phyloP scores from a whole-genome alignment of 2,113 vertebrate genomes.

The Redunca redunca region DNA sequence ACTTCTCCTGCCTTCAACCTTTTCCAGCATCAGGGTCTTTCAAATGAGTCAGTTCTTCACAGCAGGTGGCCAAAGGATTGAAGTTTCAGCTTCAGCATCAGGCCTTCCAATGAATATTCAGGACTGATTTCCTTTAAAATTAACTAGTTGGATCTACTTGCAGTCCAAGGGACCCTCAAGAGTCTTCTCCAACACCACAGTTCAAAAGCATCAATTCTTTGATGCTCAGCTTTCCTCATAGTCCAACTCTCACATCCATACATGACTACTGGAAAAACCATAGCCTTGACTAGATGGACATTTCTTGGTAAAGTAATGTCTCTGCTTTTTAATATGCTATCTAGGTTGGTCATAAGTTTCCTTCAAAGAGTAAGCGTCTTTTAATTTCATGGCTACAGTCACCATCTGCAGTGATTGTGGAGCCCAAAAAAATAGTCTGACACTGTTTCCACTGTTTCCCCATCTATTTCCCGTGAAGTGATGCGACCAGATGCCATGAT shows the following conservation, averaged over 20 bases:
- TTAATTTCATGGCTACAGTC: background rate
- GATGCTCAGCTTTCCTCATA: background rate
- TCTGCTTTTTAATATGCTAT: background rate
- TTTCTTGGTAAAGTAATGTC: background rate
- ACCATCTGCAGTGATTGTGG: background rate
- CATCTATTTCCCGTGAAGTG: background rate
- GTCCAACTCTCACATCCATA: background rate
- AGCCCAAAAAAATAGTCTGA: background rate
- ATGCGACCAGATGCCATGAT: background rate
- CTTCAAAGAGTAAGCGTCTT: background rate
- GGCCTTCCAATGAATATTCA: background rate
- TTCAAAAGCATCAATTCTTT: background rate
- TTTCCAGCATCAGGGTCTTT: background rate
- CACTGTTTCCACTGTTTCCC: background rate
- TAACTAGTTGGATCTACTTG: background rate
- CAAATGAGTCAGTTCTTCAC: background rate
- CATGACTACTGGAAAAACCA: background rate
- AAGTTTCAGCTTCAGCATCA: background rate
- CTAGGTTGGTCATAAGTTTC: background rate
- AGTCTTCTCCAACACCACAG: background rate
- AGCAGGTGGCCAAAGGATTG: background rate
- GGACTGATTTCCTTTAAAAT: background rate
- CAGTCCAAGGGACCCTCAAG: background rate
- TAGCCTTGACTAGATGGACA: background rate
- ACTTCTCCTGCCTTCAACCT: background rate